Percentiles rank a stretch among this genome's conserved stretches.
phyloP scores from a whole-genome alignment of 2,113 vertebrate species.

The Chamaea fasciata region DNA sequence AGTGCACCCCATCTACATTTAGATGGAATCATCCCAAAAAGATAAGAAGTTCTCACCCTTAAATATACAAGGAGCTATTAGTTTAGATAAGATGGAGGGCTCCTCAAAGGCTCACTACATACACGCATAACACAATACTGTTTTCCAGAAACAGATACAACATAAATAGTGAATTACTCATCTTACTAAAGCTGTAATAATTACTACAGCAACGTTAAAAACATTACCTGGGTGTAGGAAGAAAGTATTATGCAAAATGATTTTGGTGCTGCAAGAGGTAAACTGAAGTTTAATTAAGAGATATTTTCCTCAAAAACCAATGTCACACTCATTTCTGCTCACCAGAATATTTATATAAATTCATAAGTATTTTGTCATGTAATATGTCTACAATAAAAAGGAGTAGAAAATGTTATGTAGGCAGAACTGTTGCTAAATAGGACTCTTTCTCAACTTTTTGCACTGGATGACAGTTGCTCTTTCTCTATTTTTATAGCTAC shows the following conservation, averaged over 20 bases:
- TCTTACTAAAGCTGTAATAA: background rate
- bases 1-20: background rate
- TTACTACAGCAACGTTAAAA: background rate
- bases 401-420: background rate
- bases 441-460: background rate
- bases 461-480: background rate
- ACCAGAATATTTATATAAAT: background rate
- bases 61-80: background rate
- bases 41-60: background rate
- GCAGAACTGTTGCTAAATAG: background rate
- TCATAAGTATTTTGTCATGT: background rate
- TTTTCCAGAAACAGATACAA: background rate
- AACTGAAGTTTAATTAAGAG: background rate
- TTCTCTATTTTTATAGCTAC: background rate
- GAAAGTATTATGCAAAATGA: background rate
- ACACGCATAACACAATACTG: rapidly evolving
- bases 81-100: background rate
- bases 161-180: background rate
- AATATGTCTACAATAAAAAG: background rate
- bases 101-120: background rate
- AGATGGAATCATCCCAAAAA: background rate
- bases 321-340: background rate
- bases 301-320: background rate
- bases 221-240: background rate
- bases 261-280: background rate